Percentiles rank a stretch among this genome's conserved stretches.
Evolutionary conservation across 92 coral and sea anemone genomes (phyloP).

Genomic region (Paramuricea clavata): DNA sequence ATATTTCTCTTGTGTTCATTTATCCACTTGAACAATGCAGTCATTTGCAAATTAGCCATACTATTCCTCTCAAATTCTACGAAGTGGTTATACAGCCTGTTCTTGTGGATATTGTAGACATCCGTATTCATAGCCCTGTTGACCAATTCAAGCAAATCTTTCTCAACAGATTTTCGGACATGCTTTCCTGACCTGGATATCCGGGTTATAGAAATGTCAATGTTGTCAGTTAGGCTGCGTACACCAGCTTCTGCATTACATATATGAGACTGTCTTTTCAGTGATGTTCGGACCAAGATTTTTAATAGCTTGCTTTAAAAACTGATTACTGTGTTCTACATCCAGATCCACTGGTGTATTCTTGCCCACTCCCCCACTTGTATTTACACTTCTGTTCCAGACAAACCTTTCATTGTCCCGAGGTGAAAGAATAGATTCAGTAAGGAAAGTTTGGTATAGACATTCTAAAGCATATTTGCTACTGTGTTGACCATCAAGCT

Average conservation of each 20-base stretch:
- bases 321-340: slow-evolving; percentile 28
- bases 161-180: neutral
- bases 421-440: slow-evolving; percentile 46
- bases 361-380: slow-evolving; percentile 1
- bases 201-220: neutral
- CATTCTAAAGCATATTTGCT: no score
- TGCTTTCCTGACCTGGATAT: neutral
- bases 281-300: slow-evolving; percentile 10
- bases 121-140: slow-evolving; percentile 45
- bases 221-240: neutral
- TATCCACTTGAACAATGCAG: slow-evolving; percentile 55
- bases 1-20: slow-evolving; percentile 52
- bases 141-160: slow-evolving; percentile 37
- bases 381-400: slow-evolving; percentile 32
- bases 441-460: no score
- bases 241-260: neutral
- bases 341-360: slow-evolving; percentile 30
- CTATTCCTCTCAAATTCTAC: slow-evolving; percentile 44
- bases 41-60: slow-evolving; percentile 42
- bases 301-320: slow-evolving; percentile 26
- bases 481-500: no score
- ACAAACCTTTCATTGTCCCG: neutral
- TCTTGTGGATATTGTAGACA: slow-evolving; percentile 18
- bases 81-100: slow-evolving; percentile 40
- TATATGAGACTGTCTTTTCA: neutral